Evolutionary conservation across 2,113 vertebrate genomes (phyloP).

Genomic region (Psilopsiagon aurifrons): DNA sequence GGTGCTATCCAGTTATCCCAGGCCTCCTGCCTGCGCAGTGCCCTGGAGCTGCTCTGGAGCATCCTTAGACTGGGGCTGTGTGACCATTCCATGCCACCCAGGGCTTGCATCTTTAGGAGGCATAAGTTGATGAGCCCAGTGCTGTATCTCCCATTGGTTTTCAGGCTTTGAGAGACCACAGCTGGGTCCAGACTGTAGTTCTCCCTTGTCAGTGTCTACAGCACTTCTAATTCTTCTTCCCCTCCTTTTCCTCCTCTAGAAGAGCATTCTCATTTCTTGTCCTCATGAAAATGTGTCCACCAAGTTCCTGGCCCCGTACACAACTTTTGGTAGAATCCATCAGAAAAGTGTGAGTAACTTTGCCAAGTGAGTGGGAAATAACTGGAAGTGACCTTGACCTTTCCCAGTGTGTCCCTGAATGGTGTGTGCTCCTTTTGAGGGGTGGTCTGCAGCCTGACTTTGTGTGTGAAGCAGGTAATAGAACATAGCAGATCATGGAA

Average conservation of each 20-base stretch:
- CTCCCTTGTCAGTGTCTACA: fast-evolving
- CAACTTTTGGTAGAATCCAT: slow-evolving; percentile 75
- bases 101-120: too few species aligned
- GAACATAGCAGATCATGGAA: fast-evolving
- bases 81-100: background rate
- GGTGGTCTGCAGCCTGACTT: background rate
- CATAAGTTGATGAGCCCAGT: fast-evolving
- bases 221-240: background rate
- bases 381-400: fast-evolving
- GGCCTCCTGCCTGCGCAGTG: fast-evolving
- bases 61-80: background rate
- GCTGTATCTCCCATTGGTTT: fast-evolving
- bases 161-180: background rate
- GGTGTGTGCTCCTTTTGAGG: fast-evolving
- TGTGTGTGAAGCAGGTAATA: too few species aligned
- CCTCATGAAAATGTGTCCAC: slow-evolving; percentile 73
- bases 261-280: slow-evolving; percentile 79
- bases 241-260: slow-evolving; percentile 44
- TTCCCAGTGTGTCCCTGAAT: fast-evolving
- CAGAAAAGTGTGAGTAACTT: slow-evolving; percentile 75
- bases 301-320: slow-evolving; percentile 76
- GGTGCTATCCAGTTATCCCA: fast-evolving
- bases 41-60: background rate
- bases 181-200: fast-evolving
- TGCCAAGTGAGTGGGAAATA: background rate